phyloP scores from a whole-genome alignment of 1,140 invertebrate species.

The Drosophila varians region DNA sequence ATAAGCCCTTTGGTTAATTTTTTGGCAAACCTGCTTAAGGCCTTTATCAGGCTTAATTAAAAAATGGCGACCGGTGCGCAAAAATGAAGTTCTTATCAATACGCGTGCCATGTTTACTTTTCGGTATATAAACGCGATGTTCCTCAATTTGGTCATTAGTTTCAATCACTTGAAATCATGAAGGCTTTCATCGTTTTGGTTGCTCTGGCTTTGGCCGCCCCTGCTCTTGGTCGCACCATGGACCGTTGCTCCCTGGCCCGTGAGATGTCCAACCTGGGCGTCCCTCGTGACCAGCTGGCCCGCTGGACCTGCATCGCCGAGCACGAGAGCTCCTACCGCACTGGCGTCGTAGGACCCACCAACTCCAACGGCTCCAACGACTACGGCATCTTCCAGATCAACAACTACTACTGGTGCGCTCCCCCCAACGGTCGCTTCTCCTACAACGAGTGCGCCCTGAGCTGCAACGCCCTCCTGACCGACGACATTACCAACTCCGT shows the following conservation, averaged over 20 bases:
- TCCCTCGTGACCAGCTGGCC: conserved; percentile 57
- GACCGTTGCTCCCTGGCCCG: conserved; percentile 73
- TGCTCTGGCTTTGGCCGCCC: conserved; percentile 58
- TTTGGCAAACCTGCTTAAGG: conserved; percentile 3
- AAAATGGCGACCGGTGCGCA: conserved; percentile 11
- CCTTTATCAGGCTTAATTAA: conserved; percentile 25
- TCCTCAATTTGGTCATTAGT: conserved; percentile 33
- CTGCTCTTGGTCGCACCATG: conserved; percentile 66
- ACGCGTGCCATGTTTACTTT: conserved; percentile 1
- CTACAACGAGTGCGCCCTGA: conserved; percentile 55
- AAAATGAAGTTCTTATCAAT: conserved; percentile 11
- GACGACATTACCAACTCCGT: conserved; percentile 64
- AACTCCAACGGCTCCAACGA: conserved; percentile 74
- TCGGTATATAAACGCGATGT: conserved; percentile 30
- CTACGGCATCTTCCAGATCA: conserved; percentile 80
- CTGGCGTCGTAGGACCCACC: conserved; percentile 31
- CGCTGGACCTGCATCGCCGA: conserved; percentile 65
- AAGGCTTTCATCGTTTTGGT: conserved; percentile 50
- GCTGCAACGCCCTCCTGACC: conserved; percentile 56
- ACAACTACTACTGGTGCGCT: conserved; percentile 74
- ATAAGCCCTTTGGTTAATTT: background rate
- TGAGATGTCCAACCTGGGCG: conserved; percentile 70
- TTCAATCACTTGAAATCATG: conserved; percentile 36
- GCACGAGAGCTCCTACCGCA: conserved; percentile 61
- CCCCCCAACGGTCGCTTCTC: conserved; percentile 57